Conservation (phyloP, 2,113 vertebrate genomes). For the Struthidea cinerea region DNA sequence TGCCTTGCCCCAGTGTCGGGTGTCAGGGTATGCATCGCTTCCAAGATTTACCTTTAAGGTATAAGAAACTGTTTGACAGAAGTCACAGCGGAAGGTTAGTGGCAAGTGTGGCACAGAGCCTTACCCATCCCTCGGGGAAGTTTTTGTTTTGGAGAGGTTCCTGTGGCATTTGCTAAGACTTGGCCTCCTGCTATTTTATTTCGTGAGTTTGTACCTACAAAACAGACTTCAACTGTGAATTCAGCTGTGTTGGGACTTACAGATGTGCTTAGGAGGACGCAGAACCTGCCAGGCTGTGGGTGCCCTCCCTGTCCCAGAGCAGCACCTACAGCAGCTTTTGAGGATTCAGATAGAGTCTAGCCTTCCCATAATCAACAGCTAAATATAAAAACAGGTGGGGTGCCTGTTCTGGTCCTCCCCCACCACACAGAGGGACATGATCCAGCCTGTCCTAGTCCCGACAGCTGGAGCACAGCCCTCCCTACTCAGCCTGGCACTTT, state of each 20-base stretch:
- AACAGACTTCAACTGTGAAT: background rate
- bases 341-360: too few species aligned
- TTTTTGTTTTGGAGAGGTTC: background rate
- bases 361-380: background rate
- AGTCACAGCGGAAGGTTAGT: background rate
- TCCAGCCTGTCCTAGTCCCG: background rate
- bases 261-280: background rate
- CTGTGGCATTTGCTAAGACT: background rate
- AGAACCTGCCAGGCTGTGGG: background rate
- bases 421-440: background rate
- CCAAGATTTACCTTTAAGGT: background rate
- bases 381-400: background rate
- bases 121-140: background rate
- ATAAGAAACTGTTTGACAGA: background rate
- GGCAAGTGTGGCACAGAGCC: background rate
- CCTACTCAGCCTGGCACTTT: background rate
- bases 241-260: fast-evolving
- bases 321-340: background rate
- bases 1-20: fast-evolving
- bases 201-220: background rate
- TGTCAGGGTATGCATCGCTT: background rate
- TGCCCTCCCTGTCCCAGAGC: background rate
- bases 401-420: background rate
- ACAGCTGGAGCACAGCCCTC: background rate
- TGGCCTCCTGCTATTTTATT: background rate